Percentiles rank a stretch among this genome's conserved stretches.
These are phyloP conservation scores for Bubo bubo DNA, from an alignment of 2,113 vertebrate genomes.

Conservation along the genomic window DNA sequence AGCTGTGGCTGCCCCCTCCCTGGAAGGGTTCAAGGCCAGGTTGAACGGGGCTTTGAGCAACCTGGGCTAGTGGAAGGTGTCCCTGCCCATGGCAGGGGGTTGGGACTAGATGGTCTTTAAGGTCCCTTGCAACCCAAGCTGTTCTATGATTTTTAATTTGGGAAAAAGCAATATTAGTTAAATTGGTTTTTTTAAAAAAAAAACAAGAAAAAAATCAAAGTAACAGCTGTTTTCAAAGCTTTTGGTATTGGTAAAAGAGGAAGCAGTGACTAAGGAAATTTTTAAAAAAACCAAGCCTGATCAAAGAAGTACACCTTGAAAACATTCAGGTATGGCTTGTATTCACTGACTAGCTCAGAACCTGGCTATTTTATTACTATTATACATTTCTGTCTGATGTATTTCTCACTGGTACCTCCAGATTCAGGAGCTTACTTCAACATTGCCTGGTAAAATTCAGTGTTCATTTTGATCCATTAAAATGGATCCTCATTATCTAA, in stretches of 20 bases:
- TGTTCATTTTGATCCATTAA: not conserved
- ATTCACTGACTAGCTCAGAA: not conserved
- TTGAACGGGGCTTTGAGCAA: too few species aligned
- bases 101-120: too few species aligned
- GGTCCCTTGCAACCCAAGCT: too few species aligned
- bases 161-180: too few species aligned
- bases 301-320: not conserved
- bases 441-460: accelerated
- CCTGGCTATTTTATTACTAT: accelerated
- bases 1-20: too few species aligned
- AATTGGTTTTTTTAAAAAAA: not conserved
- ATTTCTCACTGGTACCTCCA: not conserved
- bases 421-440: not conserved
- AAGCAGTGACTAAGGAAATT: not conserved
- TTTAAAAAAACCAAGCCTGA: not conserved
- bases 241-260: not conserved
- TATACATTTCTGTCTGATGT: not conserved
- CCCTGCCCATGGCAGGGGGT: too few species aligned
- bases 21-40: too few species aligned
- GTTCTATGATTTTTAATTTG: not conserved
- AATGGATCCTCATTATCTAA: accelerated
- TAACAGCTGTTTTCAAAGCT: not conserved
- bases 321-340: not conserved
- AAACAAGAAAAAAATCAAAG: not conserved
- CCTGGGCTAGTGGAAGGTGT: too few species aligned